Base-by-base conservation (phyloP, 64 coral and sea anemone species). In the Orbicella faveolata region DNA sequence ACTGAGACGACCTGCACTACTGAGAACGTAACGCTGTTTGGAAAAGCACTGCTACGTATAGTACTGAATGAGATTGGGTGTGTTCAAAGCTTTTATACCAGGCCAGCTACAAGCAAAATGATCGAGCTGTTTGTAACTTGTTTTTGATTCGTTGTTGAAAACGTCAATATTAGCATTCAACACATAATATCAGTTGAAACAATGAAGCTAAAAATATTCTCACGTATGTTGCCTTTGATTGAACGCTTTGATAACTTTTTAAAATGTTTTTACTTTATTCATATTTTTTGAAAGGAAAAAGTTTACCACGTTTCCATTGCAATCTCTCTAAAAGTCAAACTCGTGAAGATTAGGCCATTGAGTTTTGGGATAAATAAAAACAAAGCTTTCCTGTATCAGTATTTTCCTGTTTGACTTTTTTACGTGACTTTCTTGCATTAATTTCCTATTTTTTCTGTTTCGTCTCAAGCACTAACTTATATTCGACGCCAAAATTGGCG, bases 51-150 rank as follows among this genome's bases (percentile, higher is more conserved):
- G 13, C 19, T 9, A n/a, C 48, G 39, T 41, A 41, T 41, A 41
- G 39, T 41, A 79, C 59, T 81, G 52, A 61, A 81, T 63, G 55
- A 81, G 34, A 34, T 63, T 63, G 33, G 57, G 79, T 63, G 21
- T 18, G 59, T 37, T 6, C 63, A 63, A 63, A 63, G 26, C 79
- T 81, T 69, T 69, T 69, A 69, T 69, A 69, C 23, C 66, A 25
- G 21, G 25, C 25, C 19, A 69, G 25, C 21, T 9, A 3, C 8
- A 67, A 21, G 23, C 0, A 4, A 21, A 69, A 23, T 69, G 21
- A 3, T 25, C 66, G 20, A 25, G 7, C 1, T 69, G 25, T n/a
- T 9, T 69, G 66, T 69, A 20, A 3, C 66, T 69, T 69, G 4
- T n/a, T 69, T 69, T 69, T 26, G 66, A 69, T 69, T 69, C 21